Evolutionary conservation across 2,113 vertebrate genomes (phyloP).

Genomic region (Oreochromis tanganicae): DNA sequence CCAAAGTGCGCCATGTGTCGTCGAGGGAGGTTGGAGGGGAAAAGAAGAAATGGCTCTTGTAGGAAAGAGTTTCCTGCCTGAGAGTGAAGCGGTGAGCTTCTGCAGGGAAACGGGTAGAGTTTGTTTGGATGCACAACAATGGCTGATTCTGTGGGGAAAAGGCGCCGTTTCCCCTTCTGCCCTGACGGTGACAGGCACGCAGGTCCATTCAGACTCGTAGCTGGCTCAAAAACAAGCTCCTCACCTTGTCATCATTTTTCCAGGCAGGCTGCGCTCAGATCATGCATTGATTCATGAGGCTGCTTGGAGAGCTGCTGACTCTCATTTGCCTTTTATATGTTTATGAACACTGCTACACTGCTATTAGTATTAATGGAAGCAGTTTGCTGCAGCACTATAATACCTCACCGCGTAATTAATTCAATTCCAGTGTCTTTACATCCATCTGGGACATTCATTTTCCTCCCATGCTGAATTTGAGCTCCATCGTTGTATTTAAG

Average conservation of each 20-base stretch:
- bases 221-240: background rate
- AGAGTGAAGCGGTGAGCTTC: background rate
- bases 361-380: conserved; percentile 5
- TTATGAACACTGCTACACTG: background rate
- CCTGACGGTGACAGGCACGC: background rate
- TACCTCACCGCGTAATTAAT: background rate
- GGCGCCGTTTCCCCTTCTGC: background rate
- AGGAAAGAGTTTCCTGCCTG: background rate
- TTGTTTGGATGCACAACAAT: background rate
- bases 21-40: background rate
- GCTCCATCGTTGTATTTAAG: background rate
- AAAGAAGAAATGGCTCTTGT: background rate
- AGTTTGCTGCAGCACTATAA: background rate
- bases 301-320: background rate
- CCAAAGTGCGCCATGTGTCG: background rate
- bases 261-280: background rate
- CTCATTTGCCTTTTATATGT: background rate
- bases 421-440: background rate
- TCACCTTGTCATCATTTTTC: background rate
- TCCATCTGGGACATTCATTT: background rate
- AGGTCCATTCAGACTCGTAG: background rate
- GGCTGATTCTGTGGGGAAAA: background rate
- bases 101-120: background rate
- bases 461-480: background rate
- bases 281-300: conserved; percentile 22